Percentiles rank a stretch among this genome's conserved stretches.
Conservation (phyloP, 2,888 invertebrate species). For the Ormyrus nitidulus region DNA sequence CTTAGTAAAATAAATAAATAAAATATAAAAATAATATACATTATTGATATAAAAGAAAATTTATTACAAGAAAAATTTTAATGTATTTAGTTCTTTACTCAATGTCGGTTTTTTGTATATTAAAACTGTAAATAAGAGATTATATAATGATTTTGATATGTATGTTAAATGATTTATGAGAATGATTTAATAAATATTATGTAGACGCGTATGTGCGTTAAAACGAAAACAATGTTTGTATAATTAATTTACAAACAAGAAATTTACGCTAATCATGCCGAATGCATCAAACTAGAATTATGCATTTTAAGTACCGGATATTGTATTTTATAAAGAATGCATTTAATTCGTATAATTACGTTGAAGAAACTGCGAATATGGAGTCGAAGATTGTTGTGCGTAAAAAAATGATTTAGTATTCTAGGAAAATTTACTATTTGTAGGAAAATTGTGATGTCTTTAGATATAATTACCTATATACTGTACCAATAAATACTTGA, state of each 20-base stretch:
- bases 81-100: conserved; percentile 14
- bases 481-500: conserved; percentile 12
- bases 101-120: conserved; percentile 37
- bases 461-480: conserved; percentile 23
- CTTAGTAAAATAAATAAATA: neutral
- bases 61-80: neutral
- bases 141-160: conserved; percentile 26
- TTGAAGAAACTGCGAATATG: neutral
- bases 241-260: conserved; percentile 6
- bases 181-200: conserved; percentile 42
- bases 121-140: conserved; percentile 52
- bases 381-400: neutral
- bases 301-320: conserved; percentile 10
- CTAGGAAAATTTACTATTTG: conserved; percentile 33
- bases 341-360: conserved; percentile 16
- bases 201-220: neutral
- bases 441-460: conserved; percentile 51
- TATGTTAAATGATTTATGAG: conserved; percentile 53
- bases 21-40: neutral
- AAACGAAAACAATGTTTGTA: conserved; percentile 22
- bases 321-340: neutral
- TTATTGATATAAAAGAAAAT: neutral
- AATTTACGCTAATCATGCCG: neutral
- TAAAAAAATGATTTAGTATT: conserved; percentile 23
- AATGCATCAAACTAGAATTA: neutral